A percentile compares a stretch with the other conserved stretches of the same genome.
These are phyloP conservation scores for Microplitis manilae DNA, from an alignment of 2,888 invertebrate species.

Conservation along the genomic window DNA sequence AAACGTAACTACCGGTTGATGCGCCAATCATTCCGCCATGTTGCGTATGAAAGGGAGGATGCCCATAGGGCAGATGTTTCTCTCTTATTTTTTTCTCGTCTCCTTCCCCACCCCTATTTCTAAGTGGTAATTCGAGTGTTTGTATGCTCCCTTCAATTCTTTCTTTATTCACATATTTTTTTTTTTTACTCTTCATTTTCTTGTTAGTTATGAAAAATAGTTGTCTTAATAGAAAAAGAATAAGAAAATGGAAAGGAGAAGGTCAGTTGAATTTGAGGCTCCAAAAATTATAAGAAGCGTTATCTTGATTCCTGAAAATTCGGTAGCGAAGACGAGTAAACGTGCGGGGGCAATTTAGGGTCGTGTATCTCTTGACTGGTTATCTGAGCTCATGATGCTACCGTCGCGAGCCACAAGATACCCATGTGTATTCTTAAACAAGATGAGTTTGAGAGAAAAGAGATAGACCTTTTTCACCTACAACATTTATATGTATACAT, in stretches of 20 bases:
- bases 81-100: conserved; percentile 31
- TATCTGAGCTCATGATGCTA: conserved; percentile 64
- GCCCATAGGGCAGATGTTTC: conserved; percentile 54
- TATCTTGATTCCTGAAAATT: conserved; percentile 65
- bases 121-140: conserved; percentile 59
- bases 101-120: conserved; percentile 40
- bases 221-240: background rate
- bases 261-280: conserved; percentile 13
- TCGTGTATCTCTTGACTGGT: conserved; percentile 59
- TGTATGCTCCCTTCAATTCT: conserved; percentile 43
- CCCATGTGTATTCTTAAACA: background rate
- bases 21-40: conserved; percentile 71
- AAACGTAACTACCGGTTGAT: conserved; percentile 68
- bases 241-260: too few relatives aligned
- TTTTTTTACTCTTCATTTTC: background rate
- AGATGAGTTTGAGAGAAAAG: conserved; percentile 8
- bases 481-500: conserved; percentile 39
- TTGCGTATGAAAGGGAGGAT: conserved; percentile 64
- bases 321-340: conserved; percentile 64
- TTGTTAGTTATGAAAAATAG: conserved; percentile 1
- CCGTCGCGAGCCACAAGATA: conserved; percentile 55
- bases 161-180: background rate
- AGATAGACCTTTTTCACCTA: conserved; percentile 31
- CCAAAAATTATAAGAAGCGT: conserved; percentile 38
- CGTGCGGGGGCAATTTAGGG: conserved; percentile 63